These are phyloP conservation scores for Pogonocherus hispidulus DNA, from an alignment of 2,888 invertebrate genomes.

Conservation along the genomic window DNA sequence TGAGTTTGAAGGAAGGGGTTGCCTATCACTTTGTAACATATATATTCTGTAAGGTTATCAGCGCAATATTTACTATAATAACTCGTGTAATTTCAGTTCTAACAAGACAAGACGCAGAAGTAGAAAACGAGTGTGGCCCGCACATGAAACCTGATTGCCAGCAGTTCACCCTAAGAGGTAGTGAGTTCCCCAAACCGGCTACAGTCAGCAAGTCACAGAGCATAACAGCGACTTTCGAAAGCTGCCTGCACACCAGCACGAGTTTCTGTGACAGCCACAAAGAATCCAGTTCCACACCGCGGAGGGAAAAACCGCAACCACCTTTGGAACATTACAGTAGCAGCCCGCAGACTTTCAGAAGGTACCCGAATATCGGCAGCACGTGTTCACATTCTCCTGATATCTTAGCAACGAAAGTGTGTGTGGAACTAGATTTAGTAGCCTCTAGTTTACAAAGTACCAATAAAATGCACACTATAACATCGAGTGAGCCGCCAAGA, in stretches of 20 bases:
- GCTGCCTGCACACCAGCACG: conserved; percentile 59
- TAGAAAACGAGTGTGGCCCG: conserved; percentile 75
- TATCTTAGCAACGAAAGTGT: conserved; percentile 70
- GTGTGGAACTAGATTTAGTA: conserved; percentile 72
- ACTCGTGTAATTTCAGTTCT: conserved; percentile 67
- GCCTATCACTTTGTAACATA: too few species aligned
- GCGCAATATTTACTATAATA: too few species aligned
- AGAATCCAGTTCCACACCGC: conserved; percentile 38
- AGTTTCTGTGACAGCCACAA: conserved; percentile 54
- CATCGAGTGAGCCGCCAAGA: conserved; percentile 43
- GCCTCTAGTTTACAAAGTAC: conserved; percentile 59
- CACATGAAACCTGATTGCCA: conserved; percentile 49
- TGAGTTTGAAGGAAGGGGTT: too few species aligned
- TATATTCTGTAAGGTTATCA: too few species aligned
- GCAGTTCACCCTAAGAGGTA: conserved; percentile 46
- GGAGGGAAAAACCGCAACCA: conserved; percentile 42
- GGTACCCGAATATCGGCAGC: conserved; percentile 39
- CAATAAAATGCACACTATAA: conserved; percentile 36
- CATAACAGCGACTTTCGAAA: conserved; percentile 60
- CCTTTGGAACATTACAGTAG: conserved; percentile 69
- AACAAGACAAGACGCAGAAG: conserved; percentile 77
- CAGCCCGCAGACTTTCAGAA: conserved; percentile 65
- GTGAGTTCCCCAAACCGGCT: conserved; percentile 40
- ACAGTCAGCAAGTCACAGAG: conserved; percentile 55
- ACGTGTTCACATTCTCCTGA: conserved; percentile 62